Evolutionary conservation across 1,140 invertebrate species (phyloP).

Genomic region (Panonychus citri): DNA sequence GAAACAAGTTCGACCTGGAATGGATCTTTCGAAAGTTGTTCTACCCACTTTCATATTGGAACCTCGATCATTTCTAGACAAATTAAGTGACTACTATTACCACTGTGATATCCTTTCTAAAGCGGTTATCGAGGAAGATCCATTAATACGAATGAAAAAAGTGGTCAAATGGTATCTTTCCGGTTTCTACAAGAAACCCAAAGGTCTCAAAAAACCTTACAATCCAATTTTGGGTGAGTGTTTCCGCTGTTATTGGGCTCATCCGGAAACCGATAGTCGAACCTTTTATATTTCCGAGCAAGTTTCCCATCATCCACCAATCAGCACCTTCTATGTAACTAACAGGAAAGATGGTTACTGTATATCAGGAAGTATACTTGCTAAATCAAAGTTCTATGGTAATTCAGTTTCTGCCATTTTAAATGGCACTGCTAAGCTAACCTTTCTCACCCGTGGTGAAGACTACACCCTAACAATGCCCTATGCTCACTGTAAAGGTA

Average conservation of each 20-base stretch:
- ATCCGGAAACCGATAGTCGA: slow-evolving; percentile 46
- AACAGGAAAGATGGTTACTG: slow-evolving; percentile 81
- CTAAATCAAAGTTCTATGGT: slow-evolving; percentile 82
- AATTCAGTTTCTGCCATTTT: slow-evolving; percentile 81
- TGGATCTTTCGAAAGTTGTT: slow-evolving; percentile 88
- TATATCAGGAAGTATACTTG: slow-evolving; percentile 66
- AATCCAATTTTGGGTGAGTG: slow-evolving; percentile 79
- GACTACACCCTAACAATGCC: slow-evolving; percentile 76
- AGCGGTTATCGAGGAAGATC: slow-evolving; percentile 59
- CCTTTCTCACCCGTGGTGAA: slow-evolving; percentile 64
- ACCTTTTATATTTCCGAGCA: slow-evolving; percentile 86
- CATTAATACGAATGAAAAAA: slow-evolving; percentile 64
- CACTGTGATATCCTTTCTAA: slow-evolving; percentile 66
- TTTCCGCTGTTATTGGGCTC: slow-evolving; percentile 71
- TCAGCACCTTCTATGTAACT: slow-evolving; percentile 79
- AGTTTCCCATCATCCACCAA: slow-evolving; percentile 80
- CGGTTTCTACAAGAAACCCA: slow-evolving; percentile 67
- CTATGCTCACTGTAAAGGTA: slow-evolving; percentile 86
- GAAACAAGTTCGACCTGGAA: slow-evolving; percentile 75
- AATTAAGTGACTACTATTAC: slow-evolving; percentile 76
- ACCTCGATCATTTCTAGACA: slow-evolving; percentile 75
- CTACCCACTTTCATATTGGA: slow-evolving; percentile 53
- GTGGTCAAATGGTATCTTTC: slow-evolving; percentile 71
- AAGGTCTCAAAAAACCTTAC: slow-evolving; percentile 79
- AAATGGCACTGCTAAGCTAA: slow-evolving; percentile 59